A percentile compares a stretch with the other conserved stretches of the same genome.
These are phyloP conservation scores for Panthera uncia DNA, from an alignment of 2,113 vertebrate species.

Conservation along the genomic window DNA sequence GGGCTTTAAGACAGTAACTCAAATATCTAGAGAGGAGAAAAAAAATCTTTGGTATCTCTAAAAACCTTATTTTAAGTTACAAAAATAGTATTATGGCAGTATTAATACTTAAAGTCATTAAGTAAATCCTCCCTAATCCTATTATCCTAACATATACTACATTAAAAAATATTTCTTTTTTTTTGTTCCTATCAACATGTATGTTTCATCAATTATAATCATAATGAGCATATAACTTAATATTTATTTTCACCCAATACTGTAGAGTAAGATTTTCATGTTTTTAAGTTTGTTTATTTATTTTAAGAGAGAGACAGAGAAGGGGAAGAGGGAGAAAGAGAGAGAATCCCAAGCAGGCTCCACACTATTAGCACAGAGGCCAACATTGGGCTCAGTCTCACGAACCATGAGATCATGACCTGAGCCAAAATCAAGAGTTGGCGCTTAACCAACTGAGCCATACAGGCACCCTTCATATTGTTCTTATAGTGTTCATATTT, in stretches of 20 bases:
- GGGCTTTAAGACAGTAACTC: neutral
- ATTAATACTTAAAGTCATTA: neutral
- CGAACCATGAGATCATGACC: too few relatives aligned
- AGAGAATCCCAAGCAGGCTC: too few relatives aligned
- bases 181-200: neutral
- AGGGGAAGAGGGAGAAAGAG: too few relatives aligned
- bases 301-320: too few relatives aligned
- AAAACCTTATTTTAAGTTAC: neutral
- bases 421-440: too few relatives aligned
- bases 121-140: neutral
- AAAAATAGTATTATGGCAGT: neutral
- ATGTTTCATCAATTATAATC: conserved; percentile 4
- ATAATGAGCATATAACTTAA: neutral
- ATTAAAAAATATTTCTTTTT: conserved; percentile 31
- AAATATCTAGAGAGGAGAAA: neutral
- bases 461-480: neutral
- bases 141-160: neutral
- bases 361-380: too few relatives aligned
- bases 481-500: neutral
- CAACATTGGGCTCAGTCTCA: too few relatives aligned
- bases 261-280: neutral
- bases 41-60: neutral
- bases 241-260: neutral
- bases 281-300: too few relatives aligned
- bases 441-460: too few relatives aligned